phyloP scores from a whole-genome alignment of 2,888 invertebrate species.

The Hetaerina titia region DNA sequence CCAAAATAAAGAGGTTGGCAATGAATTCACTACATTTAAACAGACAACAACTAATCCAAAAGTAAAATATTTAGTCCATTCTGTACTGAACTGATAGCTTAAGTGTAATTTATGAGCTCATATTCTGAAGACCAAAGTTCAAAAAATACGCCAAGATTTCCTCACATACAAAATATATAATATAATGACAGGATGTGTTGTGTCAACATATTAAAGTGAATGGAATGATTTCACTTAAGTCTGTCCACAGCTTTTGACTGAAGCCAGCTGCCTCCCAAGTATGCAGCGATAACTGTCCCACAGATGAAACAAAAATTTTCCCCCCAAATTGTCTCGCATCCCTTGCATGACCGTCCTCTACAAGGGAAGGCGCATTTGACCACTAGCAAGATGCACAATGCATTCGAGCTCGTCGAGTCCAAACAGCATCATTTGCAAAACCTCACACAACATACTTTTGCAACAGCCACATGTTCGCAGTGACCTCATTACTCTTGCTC shows the following conservation, averaged over 20 bases:
- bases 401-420: neutral
- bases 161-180: constrained; percentile 60
- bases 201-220: constrained; percentile 31
- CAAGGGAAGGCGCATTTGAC: constrained; percentile 4
- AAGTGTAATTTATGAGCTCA: constrained; percentile 21
- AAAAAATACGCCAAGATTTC: constrained; percentile 40
- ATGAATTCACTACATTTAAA: neutral
- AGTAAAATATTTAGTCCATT: constrained; percentile 11
- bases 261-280: neutral
- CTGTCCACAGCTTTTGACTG: neutral
- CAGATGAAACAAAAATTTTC: constrained; percentile 17
- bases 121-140: constrained; percentile 16
- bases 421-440: neutral
- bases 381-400: neutral
- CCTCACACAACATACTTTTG: neutral
- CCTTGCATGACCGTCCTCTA: constrained; percentile 18
- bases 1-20: neutral
- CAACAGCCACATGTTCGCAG: neutral
- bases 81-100: neutral
- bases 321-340: neutral
- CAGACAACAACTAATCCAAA: neutral
- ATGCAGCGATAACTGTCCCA: neutral
- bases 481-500: constrained; percentile 73
- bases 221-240: constrained; percentile 46
- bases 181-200: constrained; percentile 54